These are phyloP conservation scores for Ceyx melanurus DNA, from an alignment of 2,113 vertebrate species.

Conservation along the genomic window DNA sequence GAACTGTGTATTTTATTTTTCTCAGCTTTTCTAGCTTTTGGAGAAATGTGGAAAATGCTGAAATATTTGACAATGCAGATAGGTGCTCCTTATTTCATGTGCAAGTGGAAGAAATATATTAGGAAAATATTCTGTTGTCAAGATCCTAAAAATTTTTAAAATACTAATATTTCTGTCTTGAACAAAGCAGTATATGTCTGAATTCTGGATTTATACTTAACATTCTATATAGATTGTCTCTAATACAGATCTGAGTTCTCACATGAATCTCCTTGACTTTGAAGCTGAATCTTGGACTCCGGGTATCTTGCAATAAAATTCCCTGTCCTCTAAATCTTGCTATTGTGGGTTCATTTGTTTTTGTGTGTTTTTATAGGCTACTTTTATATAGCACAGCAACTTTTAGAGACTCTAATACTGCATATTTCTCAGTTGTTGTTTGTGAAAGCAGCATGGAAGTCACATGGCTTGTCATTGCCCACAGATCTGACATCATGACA, in stretches of 20 bases:
- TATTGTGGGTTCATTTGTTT: neutral
- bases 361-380: neutral
- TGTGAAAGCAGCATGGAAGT: conserved; percentile 8
- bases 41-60: neutral
- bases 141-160: neutral
- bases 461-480: neutral
- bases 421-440: neutral
- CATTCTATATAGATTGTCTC: neutral
- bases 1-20: neutral
- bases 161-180: neutral
- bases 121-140: neutral
- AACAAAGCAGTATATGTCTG: neutral
- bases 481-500: conserved; percentile 50
- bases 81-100: neutral
- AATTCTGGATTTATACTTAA: neutral
- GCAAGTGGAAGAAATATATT: neutral
- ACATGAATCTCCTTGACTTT: neutral
- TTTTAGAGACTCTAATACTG: neutral
- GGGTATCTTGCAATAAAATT: neutral
- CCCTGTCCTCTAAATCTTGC: neutral
- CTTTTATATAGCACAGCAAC: neutral
- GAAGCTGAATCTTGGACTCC: neutral
- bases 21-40: neutral
- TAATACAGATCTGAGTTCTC: neutral
- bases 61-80: neutral